Conservation (phyloP, 35 echinoderm and acorn worm genomes). For the Lytechinus variegatus region DNA sequence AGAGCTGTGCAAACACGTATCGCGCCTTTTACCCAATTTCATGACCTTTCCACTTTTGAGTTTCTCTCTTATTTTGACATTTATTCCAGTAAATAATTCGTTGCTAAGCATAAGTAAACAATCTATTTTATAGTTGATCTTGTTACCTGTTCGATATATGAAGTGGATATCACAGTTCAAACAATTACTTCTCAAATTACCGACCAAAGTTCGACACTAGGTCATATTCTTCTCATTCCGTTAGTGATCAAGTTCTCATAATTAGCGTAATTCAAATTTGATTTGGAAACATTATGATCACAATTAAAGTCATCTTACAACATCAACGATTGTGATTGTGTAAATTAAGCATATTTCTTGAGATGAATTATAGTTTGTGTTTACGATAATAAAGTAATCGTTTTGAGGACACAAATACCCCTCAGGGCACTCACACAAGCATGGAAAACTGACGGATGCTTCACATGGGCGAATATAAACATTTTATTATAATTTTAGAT, state of each 20-base stretch:
- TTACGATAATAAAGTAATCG: too few relatives aligned
- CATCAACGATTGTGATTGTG: not conserved
- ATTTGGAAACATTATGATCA: not conserved
- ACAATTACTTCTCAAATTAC: not conserved
- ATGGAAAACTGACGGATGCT: too few relatives aligned
- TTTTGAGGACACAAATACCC: too few relatives aligned
- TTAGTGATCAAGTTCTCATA: not conserved
- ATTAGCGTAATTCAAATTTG: not conserved
- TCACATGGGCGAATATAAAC: too few relatives aligned
- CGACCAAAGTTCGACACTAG: slow-evolving; percentile 5
- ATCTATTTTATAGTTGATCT: not conserved
- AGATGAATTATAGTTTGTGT: too few relatives aligned
- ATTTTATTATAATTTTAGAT: too few relatives aligned
- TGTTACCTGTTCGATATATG: not conserved
- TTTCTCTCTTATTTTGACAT: not conserved
- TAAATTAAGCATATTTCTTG: too few relatives aligned
- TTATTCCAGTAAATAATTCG: not conserved
- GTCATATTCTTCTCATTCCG: not conserved
- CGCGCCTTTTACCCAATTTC: not conserved
- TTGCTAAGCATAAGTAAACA: not conserved
- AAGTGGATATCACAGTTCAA: not conserved
- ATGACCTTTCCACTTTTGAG: not conserved
- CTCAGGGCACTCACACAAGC: too few relatives aligned
- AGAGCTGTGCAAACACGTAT: too few relatives aligned
- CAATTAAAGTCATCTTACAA: not conserved